phyloP scores from a whole-genome alignment of 2,888 invertebrate species.

The Hypena proboscidalis region DNA sequence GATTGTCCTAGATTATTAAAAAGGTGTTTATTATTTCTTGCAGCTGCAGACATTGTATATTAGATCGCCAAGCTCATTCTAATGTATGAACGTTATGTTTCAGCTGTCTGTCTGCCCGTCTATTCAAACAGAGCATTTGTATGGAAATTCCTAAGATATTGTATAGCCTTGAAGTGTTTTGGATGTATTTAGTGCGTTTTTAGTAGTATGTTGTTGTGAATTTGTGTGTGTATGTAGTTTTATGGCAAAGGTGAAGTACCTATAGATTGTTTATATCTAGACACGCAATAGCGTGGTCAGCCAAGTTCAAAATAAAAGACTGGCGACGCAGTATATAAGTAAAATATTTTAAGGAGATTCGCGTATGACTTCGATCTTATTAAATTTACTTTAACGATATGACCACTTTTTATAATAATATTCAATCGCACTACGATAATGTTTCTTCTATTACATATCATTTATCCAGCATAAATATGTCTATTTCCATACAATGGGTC shows the following conservation, averaged over 20 bases:
- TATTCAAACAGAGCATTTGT: conserved; percentile 2
- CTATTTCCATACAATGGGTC: neutral
- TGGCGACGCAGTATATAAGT: too few relatives aligned
- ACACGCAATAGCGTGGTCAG: too few relatives aligned
- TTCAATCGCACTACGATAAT: too few relatives aligned
- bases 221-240: neutral
- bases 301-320: too few relatives aligned
- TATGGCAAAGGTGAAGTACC: neutral
- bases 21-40: conserved; percentile 5
- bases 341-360: too few relatives aligned
- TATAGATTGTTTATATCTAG: too few relatives aligned
- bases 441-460: too few relatives aligned
- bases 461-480: too few relatives aligned
- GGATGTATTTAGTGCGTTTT: neutral
- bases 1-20: conserved; percentile 7
- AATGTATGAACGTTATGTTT: conserved; percentile 1
- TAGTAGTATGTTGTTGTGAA: neutral
- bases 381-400: too few relatives aligned
- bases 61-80: neutral
- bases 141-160: neutral
- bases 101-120: conserved; percentile 1
- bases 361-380: too few relatives aligned
- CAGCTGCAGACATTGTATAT: conserved; percentile 2
- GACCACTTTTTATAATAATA: too few relatives aligned
- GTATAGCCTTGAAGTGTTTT: conserved; percentile 3